Base-by-base conservation (phyloP, 2,888 invertebrate species). In the Trachelus iudaicus region DNA sequence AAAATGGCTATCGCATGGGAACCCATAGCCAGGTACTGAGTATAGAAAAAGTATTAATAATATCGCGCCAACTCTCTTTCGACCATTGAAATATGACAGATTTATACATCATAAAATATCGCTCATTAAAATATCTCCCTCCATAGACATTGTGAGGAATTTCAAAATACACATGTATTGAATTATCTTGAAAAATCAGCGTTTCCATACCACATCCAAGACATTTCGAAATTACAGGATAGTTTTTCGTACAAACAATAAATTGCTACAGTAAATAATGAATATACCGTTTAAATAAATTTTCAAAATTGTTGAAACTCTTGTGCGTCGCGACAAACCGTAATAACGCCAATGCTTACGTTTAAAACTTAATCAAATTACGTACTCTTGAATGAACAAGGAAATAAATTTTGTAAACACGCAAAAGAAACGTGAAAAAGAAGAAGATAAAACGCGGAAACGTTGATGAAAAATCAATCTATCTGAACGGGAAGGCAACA, bases 11-110 rank as follows among this genome's bases (percentile, higher is more conserved):
- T 83, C 80, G 82, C 81, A 84, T 86, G 82, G 85, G 79, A 82
- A 85, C 79, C 81, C 82, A 82, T 85, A 83, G 82, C 84, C 86
- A 86, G 87, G 85, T 86, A 85, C 85, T 82, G 76, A 75, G 79
- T 82, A 79, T 81, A 78, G 76, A 81, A 79, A 75, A 77, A 80
- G 79, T 75, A 77, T 69, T 78, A 80, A 69, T 74, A 81, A 77
- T 81, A 80, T 79, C 79, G 73, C 73, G 34, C 73, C 76, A 76
- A 71, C 73, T 11, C 71, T 75, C 69, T 69, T 80, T 80, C 76
- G 76, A 81, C 76, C 56, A 73, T 78, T 79, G 76, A 79, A 79
- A 80, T 9, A 6, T 56, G 6, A 23, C 23, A 23, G 56, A 56
- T 56, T 56, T 23, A 23, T 56, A 56, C 23, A 56, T 15, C 0